A percentile compares a stretch with the other conserved stretches of the same genome.
Evolutionary conservation across 1,140 invertebrate species (phyloP).

Genomic region (Amphibalanus amphitrite): DNA sequence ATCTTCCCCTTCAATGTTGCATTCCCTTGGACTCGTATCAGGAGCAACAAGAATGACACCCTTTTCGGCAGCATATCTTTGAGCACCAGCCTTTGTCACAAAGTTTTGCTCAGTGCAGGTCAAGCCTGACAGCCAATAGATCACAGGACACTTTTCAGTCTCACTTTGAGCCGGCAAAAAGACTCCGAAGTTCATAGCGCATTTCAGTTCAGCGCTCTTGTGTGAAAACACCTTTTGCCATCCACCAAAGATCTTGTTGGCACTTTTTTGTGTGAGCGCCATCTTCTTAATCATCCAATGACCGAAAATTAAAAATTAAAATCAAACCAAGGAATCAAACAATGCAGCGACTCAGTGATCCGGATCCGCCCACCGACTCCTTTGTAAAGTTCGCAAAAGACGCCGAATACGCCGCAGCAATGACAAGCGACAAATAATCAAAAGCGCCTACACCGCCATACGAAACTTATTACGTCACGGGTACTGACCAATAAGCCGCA

Average conservation of each 20-base stretch:
- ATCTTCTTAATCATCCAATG: too few relatives aligned
- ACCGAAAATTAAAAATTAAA: too few relatives aligned
- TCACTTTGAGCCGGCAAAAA: constrained; percentile 65
- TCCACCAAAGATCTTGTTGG: constrained; percentile 56
- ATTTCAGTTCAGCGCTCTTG: constrained; percentile 57
- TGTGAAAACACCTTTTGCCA: constrained; percentile 71
- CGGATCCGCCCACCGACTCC: too few relatives aligned
- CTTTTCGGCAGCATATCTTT: constrained; percentile 64
- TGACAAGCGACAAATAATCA: too few relatives aligned
- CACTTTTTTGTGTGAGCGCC: constrained; percentile 37
- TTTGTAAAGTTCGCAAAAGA: too few relatives aligned
- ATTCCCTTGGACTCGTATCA: constrained; percentile 86
- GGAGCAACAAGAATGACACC: constrained; percentile 73
- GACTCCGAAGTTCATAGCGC: constrained; percentile 83
- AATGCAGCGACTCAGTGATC: too few relatives aligned
- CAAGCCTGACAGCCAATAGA: constrained; percentile 87
- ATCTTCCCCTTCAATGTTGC: constrained; percentile 73
- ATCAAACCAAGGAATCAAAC: too few relatives aligned
- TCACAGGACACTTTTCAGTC: constrained; percentile 44
- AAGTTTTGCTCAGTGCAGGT: constrained; percentile 95
- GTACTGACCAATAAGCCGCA: too few relatives aligned
- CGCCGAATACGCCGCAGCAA: too few relatives aligned
- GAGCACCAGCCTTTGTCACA: constrained; percentile 83
- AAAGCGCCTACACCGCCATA: too few relatives aligned
- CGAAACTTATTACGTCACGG: too few relatives aligned